Percentiles rank a stretch among this genome's conserved stretches.
Evolutionary conservation across 1,140 invertebrate genomes (phyloP).

Genomic region (Linepithema humile): DNA sequence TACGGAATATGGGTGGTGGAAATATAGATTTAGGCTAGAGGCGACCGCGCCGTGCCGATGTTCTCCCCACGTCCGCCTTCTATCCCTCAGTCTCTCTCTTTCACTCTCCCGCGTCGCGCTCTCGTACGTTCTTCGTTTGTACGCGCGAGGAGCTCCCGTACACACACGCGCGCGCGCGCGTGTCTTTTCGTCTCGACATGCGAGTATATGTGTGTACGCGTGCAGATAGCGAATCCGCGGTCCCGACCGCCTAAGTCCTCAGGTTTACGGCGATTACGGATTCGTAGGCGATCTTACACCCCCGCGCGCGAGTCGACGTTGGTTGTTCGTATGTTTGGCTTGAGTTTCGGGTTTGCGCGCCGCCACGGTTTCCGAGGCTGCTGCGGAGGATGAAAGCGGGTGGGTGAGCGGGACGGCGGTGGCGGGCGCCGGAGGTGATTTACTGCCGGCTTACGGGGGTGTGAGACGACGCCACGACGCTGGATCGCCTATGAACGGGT

Average conservation of each 20-base stretch:
- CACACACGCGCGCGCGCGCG: not conserved
- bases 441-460: constrained; percentile 79
- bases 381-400: constrained; percentile 42
- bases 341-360: constrained; percentile 78
- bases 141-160: constrained; percentile 36
- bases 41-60: constrained; percentile 65
- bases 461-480: constrained; percentile 72
- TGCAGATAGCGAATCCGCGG: constrained; percentile 75
- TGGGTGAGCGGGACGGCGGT: constrained; percentile 50
- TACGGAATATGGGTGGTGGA: constrained; percentile 78
- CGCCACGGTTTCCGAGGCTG: constrained; percentile 65
- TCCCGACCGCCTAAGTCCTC: constrained; percentile 78
- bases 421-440: constrained; percentile 76
- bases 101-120: constrained; percentile 23
- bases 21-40: constrained; percentile 82
- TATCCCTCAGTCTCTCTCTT: constrained; percentile 49
- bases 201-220: constrained; percentile 35
- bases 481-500: constrained; percentile 82
- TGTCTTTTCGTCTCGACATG: not conserved
- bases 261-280: constrained; percentile 82
- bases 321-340: constrained; percentile 80
- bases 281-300: constrained; percentile 75
- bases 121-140: constrained; percentile 61
- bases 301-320: constrained; percentile 55
- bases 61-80: constrained; percentile 22